phyloP scores from a whole-genome alignment of 2,113 vertebrate genomes.

The Electrona antarctica region DNA sequence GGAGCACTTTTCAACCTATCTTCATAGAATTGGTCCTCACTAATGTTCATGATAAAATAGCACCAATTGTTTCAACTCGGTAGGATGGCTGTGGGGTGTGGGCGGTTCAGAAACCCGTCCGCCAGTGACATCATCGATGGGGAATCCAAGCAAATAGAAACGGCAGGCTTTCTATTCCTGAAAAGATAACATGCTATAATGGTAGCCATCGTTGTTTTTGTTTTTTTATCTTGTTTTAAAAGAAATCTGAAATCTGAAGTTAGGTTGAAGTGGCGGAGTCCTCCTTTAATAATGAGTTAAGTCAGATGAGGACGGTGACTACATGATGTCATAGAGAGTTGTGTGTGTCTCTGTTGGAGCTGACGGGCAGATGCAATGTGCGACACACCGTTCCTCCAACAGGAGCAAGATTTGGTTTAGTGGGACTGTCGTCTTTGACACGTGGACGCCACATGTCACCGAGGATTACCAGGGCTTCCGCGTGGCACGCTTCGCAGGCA shows the following conservation, averaged over 20 bases:
- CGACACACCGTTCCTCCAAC: conserved; percentile 40
- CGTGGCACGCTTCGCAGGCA: conserved; percentile 44
- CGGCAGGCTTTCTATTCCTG: no score
- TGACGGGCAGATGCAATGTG: conserved; percentile 48
- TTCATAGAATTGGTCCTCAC: no score
- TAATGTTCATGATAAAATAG: no score
- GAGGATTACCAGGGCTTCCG: conserved; percentile 39
- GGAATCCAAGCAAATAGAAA: no score
- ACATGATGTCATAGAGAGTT: conserved; percentile 53
- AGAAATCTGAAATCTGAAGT: background rate
- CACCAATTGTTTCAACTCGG: no score
- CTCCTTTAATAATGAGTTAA: background rate
- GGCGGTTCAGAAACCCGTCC: no score
- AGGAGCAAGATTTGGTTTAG: conserved; percentile 52
- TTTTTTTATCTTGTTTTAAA: no score
- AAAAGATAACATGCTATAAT: background rate
- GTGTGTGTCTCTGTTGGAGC: conserved; percentile 23
- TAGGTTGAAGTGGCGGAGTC: no score
- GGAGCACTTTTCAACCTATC: no score
- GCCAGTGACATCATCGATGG: no score
- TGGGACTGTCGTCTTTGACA: conserved; percentile 61
- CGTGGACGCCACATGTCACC: conserved; percentile 58
- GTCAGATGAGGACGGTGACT: conserved; percentile 29
- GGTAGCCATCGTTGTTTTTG: no score
- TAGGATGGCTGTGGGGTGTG: no score